Evolutionary conservation across 1,140 invertebrate species (phyloP).

Genomic region (Cylas formicarius): DNA sequence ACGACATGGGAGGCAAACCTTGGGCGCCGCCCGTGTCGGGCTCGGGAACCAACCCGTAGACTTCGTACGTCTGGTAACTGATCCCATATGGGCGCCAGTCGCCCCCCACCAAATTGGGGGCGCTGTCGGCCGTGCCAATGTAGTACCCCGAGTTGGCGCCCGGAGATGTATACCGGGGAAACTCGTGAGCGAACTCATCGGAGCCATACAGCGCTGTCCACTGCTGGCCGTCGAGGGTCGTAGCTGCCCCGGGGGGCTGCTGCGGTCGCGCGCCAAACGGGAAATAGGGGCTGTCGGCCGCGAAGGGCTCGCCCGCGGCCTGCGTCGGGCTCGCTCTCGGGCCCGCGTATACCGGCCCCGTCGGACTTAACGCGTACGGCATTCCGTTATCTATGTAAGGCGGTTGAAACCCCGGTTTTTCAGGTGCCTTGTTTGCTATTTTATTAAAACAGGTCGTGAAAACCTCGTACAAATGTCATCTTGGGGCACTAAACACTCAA

Average conservation of each 20-base stretch:
- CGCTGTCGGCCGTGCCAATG: slow-evolving; percentile 46
- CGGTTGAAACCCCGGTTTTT: slow-evolving; percentile 72
- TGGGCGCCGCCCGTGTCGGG: slow-evolving; percentile 47
- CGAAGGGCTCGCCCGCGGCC: slow-evolving; percentile 37
- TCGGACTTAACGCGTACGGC: slow-evolving; percentile 44
- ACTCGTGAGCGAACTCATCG: slow-evolving; percentile 79
- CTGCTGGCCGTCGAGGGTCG: slow-evolving; percentile 35
- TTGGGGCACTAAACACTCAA: slow-evolving; percentile 46
- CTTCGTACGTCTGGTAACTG: slow-evolving; percentile 51
- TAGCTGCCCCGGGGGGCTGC: slow-evolving; percentile 24
- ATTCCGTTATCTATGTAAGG: slow-evolving; percentile 81
- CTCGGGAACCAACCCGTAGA: slow-evolving; percentile 53
- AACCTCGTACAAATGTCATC: slow-evolving; percentile 90
- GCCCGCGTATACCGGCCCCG: slow-evolving; percentile 39
- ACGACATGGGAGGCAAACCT: slow-evolving; percentile 89
- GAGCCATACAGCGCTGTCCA: slow-evolving; percentile 62
- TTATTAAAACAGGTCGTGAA: slow-evolving; percentile 98
- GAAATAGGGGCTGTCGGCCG: slow-evolving; percentile 41
- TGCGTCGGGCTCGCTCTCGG: slow-evolving; percentile 38
- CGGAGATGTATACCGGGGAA: slow-evolving; percentile 77
- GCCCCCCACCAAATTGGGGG: slow-evolving; percentile 26
- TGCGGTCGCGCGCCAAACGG: slow-evolving; percentile 37
- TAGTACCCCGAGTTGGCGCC: slow-evolving; percentile 55
- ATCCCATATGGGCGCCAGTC: slow-evolving; percentile 40
- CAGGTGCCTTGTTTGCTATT: slow-evolving; percentile 89